Evolutionary conservation across 64 coral and sea anemone species (phyloP).

Genomic region (Cladopsammia gracilis): DNA sequence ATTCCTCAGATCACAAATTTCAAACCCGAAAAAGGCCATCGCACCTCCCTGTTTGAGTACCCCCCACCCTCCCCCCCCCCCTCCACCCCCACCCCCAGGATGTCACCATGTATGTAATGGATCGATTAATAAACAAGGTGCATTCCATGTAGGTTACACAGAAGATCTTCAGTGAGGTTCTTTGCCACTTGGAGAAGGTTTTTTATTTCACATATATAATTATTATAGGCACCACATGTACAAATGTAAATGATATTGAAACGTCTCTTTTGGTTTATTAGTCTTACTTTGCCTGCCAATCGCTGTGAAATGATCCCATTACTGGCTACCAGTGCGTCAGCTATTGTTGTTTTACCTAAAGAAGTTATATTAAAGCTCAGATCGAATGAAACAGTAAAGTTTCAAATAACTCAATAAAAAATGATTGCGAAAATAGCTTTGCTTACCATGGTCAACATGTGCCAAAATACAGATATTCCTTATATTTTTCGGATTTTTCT

Average conservation of each 20-base stretch:
- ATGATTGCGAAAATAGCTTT: neutral
- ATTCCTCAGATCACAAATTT: no score
- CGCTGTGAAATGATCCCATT: conserved; percentile 98
- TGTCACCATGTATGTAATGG: no score
- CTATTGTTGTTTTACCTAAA: conserved; percentile 97
- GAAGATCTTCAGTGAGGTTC: no score
- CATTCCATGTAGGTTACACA: no score
- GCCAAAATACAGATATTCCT: conserved; percentile 99
- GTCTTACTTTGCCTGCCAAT: conserved; percentile 91
- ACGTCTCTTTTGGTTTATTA: neutral
- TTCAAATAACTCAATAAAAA: neutral
- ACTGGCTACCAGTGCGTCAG: conserved; percentile 97
- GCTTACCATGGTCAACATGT: conserved; percentile 97
- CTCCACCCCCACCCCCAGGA: neutral
- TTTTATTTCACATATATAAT: conserved; percentile 1
- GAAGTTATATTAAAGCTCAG: neutral
- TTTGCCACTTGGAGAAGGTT: neutral
- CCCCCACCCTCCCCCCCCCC: neutral
- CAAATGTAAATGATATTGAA: neutral
- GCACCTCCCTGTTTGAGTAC: neutral
- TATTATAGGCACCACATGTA: neutral
- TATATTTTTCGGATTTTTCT: conserved; percentile 95
- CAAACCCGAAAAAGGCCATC: no score
- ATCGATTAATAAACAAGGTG: no score
- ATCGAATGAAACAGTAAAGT: neutral